Evolutionary conservation across 1,140 invertebrate genomes (phyloP), one percentile per base, ranked within the genome.

Genomic region (Eupristina koningsbergeri): DNA sequence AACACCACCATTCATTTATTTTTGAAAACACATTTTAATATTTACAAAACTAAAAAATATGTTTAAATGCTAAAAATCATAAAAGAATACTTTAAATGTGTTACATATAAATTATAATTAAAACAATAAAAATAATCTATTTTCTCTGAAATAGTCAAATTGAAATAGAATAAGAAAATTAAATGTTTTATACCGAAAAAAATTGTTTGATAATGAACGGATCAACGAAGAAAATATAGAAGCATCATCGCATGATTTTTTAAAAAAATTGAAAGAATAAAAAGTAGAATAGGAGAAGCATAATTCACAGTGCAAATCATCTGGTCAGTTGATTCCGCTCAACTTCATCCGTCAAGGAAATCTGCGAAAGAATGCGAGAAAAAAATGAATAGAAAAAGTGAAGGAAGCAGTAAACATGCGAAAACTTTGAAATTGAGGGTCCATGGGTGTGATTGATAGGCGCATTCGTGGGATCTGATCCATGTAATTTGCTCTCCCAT

Each of bases 401-500:
- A 41, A 11, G 22, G 31, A 50, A 53, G 58, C 61, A 31, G 77
- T 76, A 83, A 83, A 77, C 71, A 83, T 53, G 74, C 75, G 76
- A 78, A 83, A 83, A 83, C 71, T 83, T 74, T 13, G 75, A 76
- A 76, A 47, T 53, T 6, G 53, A n/a, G 36, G 31, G 22, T 36
- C 19, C 53, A 15, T 0, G 26, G 67, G 36, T 80, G 85, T 88
- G 87, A 88, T 88, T 88, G 87, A 88, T 88, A 85, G 87, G 80
- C 76, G 45, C 73, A 88, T 88, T 88, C 84, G 86, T 86, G 75
- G 75, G 77, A 86, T 85, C 87, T 87, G 87, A 87, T 87, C 87
- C 88, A 84, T 87, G 85, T 87, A 86, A 88, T 88, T 88, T 85
- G 86, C 86, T 84, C 84, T 81, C 83, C 85, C 34, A n/a, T 69